phyloP scores from a whole-genome alignment of 2,113 vertebrate species.

The Apaloderma vittatum region DNA sequence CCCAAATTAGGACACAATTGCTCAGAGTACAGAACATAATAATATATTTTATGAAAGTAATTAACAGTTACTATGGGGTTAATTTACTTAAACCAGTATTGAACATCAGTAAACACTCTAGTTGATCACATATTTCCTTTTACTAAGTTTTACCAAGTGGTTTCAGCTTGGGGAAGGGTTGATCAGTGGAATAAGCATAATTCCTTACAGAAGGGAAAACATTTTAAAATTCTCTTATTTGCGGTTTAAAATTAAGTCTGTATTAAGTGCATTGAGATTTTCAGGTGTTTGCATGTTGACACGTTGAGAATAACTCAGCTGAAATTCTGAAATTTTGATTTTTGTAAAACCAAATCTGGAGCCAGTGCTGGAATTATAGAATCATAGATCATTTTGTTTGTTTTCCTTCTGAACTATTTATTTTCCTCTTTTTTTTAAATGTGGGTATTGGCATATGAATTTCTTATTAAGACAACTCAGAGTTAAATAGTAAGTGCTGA shows the following conservation, averaged over 20 bases:
- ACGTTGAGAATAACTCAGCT: neutral
- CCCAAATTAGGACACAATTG: constrained; percentile 16
- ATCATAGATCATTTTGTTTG: neutral
- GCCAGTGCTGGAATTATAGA: neutral
- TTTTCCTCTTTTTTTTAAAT: neutral
- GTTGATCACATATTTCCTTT: neutral
- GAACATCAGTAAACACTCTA: neutral
- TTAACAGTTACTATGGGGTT: constrained; percentile 32
- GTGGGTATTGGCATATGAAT: neutral
- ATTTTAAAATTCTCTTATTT: neutral
- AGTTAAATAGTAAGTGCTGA: neutral
- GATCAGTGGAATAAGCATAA: neutral
- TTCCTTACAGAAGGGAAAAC: neutral
- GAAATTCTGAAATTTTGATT: neutral
- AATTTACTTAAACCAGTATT: constrained; percentile 26
- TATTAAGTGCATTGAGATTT: neutral
- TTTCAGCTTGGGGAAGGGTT: neutral
- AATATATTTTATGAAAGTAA: constrained; percentile 37
- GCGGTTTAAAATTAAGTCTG: neutral
- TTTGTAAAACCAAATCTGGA: neutral
- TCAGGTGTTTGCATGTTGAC: neutral
- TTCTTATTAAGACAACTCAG: neutral
- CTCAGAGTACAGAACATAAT: neutral
- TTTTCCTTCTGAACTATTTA: neutral
- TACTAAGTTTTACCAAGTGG: neutral